Base-by-base conservation (phyloP, 2,797 vertebrate species). In the Tapirus indicus region DNA sequence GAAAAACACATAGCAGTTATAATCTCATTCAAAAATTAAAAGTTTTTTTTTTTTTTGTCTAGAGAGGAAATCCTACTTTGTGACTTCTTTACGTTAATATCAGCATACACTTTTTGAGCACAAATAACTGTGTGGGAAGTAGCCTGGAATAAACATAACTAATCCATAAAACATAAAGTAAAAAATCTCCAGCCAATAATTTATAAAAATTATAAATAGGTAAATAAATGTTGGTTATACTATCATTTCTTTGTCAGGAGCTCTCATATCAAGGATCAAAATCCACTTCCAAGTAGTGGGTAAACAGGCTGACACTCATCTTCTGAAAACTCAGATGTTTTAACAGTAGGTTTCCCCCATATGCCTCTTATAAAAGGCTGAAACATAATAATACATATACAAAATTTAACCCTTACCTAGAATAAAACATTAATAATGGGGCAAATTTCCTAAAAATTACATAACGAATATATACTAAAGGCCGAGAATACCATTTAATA, bases 211-310 rank as follows among this genome's bases (percentile, higher is more conserved):
- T 93, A 7, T 95, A 71, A 95, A 66, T 72, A 9, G 41, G 1
- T 69, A 97, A 93, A 92, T 77, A 95, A 44, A 84, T 68, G n/a
- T 56, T 86, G 85, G 27, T 60, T 88, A 77, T n/a, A 86, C 14
- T 92, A 44, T 35, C 41, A 64, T 54, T 91, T 87, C 75, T 92
- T 91, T 85, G 32, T 69, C 18, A 95, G 69, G 52, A 83, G 64
- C 62, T 93, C 47, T 95, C 47, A 83, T 35, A 87, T 75, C 29
- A 94, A 94, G 58, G 41, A 83, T 91, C 62, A 97, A 93, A 95
- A 91, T 62, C 68, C 4, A 96, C 49, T 58, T 88, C n/a, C 32
- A 74, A 92, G 68, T 14, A 71, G 47, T 56, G 27, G 49, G 44
- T 35, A 78, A 94, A 94, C 0, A 93, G 5, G 20, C 32, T 89